Conservation (phyloP, 2,113 vertebrate genomes). For the Heteronetta atricapilla region DNA sequence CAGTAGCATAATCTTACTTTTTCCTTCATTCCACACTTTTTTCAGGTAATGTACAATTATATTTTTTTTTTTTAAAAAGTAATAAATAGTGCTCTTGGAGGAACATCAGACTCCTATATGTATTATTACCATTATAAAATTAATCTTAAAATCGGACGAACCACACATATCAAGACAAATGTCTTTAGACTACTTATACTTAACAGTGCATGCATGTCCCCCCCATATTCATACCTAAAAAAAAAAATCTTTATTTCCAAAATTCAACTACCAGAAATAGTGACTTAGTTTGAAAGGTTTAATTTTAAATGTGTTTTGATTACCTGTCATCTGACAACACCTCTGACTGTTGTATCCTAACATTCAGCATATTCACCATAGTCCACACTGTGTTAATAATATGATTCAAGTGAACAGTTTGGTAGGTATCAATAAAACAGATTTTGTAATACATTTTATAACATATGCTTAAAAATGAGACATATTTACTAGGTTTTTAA, state of each 20-base stretch:
- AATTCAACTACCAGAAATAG: neutral
- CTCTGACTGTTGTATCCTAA: neutral
- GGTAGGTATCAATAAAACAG: neutral
- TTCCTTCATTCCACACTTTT: neutral
- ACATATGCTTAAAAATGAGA: neutral
- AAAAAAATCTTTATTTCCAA: neutral
- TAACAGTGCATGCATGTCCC: neutral
- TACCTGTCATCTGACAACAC: neutral
- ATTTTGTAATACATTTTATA: neutral
- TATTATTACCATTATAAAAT: neutral
- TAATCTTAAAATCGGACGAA: neutral
- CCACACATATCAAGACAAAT: neutral
- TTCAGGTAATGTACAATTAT: neutral
- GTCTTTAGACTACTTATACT: neutral
- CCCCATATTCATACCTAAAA: neutral
- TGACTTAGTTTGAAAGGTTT: neutral
- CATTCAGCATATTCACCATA: neutral
- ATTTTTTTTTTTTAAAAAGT: neutral
- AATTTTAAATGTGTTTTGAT: neutral
- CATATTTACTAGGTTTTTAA: neutral
- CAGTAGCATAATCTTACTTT: neutral
- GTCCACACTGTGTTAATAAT: neutral
- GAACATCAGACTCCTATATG: neutral
- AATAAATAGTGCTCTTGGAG: neutral
- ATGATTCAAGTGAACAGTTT: neutral